Conservation (phyloP, 2,797 vertebrate species). For the Gymnothorax javanicus region DNA sequence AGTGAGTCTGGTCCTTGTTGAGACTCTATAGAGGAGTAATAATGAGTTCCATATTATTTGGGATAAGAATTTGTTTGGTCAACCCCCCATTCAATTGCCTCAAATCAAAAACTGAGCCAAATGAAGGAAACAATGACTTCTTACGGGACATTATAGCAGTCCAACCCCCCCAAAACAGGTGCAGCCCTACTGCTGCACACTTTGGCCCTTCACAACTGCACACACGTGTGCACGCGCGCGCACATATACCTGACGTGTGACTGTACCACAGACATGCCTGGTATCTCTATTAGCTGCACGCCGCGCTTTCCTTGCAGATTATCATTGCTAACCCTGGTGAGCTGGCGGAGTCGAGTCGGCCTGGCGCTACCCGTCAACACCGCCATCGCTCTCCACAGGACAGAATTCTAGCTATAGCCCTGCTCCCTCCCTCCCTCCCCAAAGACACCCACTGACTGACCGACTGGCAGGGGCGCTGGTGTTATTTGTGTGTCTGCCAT, state of each 20-base stretch:
- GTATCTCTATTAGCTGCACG: constrained; percentile 19
- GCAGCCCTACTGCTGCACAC: background rate
- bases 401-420: constrained; percentile 22
- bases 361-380: background rate
- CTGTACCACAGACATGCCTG: background rate
- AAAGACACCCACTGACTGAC: background rate
- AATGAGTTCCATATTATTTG: too few relatives aligned
- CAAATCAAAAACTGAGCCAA: too few relatives aligned
- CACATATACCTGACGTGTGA: background rate
- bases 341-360: background rate
- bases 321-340: constrained; percentile 3
- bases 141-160: too few relatives aligned
- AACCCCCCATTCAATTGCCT: too few relatives aligned
- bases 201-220: background rate
- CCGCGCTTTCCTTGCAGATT: constrained; percentile 18
- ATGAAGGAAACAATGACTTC: too few relatives aligned
- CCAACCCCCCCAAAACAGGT: background rate
- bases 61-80: too few relatives aligned
- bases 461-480: background rate
- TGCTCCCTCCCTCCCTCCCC: background rate
- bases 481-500: background rate
- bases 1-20: too few relatives aligned
- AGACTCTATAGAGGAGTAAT: too few relatives aligned
- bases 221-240: too few relatives aligned
- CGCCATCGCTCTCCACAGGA: background rate